phyloP scores from a whole-genome alignment of 1,140 invertebrate species.

The Bilobella aurantiaca region DNA sequence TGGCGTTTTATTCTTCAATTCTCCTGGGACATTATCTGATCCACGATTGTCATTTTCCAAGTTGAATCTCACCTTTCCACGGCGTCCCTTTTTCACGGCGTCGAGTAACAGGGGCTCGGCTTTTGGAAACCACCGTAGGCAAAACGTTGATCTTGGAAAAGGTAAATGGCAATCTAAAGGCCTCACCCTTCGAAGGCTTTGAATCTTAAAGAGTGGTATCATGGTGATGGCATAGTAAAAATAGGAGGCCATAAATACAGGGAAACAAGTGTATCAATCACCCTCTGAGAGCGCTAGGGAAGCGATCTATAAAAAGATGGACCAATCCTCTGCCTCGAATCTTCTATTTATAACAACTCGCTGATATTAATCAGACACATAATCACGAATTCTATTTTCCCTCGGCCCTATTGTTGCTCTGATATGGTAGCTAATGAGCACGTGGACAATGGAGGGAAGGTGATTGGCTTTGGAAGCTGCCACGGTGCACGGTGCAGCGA shows the following conservation, averaged over 20 bases:
- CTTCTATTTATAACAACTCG: not conserved
- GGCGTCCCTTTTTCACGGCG: too few relatives aligned
- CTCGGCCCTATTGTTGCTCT: not conserved
- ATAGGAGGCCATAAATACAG: not conserved
- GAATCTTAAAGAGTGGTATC: too few relatives aligned
- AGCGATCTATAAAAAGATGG: not conserved
- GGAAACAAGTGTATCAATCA: constrained; percentile 18
- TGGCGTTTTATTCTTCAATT: not conserved
- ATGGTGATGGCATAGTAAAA: too few relatives aligned
- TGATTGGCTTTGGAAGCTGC: too few relatives aligned
- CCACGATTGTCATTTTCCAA: not conserved
- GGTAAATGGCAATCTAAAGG: too few relatives aligned
- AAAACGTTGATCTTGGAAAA: too few relatives aligned
- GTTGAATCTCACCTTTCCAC: not conserved
- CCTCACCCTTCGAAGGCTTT: too few relatives aligned
- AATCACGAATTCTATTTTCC: constrained; percentile 13
- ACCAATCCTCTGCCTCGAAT: not conserved
- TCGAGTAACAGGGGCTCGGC: too few relatives aligned
- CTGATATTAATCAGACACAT: constrained; percentile 18
- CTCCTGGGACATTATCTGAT: not conserved
- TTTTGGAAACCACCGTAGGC: too few relatives aligned
- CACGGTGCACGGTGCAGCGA: constrained; percentile 1
- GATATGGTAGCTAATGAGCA: constrained; percentile 21
- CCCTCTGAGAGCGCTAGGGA: not conserved
- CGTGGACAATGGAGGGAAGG: constrained; percentile 25